Base-by-base conservation (phyloP, 2,888 invertebrate species). In the Eurytoma californica region DNA sequence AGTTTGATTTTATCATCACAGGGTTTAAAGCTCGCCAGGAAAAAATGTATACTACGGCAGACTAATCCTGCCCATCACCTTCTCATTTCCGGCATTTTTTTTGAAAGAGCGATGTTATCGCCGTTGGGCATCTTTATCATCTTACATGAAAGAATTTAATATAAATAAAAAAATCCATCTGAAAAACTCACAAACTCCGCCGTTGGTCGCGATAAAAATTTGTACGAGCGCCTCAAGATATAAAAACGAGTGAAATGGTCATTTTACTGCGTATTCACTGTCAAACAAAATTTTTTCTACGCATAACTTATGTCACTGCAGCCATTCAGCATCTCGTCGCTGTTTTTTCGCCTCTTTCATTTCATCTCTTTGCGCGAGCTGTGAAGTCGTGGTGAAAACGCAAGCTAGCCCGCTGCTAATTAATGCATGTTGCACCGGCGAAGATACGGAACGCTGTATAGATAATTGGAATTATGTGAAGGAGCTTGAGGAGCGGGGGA, bases 401-500 rank as follows among this genome's bases (percentile, higher is more conserved):
- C 13, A 3, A 24, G 24, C 1, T 24, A 24, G 24, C 24, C 24
- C 49, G 3, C 49, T 28, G 68, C 49, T 73, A 69, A 78, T 78
- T 73, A 78, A 78, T 78, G 78, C 73, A 73, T 65, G 51, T 60
- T 60, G 68, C 65, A 30, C 57, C 13, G 1, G 3, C 39, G 30
- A 51, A 18, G 65, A 51, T 14, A 13, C 61, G 24, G 60, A 53
- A 30, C 58, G 61, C 78, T 63, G 74, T 79, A 39, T 3, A 61
- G 74, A 79, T 89, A 89, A 89, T 89, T 89, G 86, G 86, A 88
- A 88, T 88, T 88, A 88, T 88, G 87, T 86, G 86, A 86, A 83
- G 86, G 83, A 84, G 82, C 80, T 83, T 83, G 83, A 57, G 66
- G 61, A 58, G 14, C 39, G 39, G 76, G 57, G 63, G 70, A 66